Evolutionary conservation across 2,797 vertebrate genomes (phyloP).

Genomic region (Lagodon rhomboides): DNA sequence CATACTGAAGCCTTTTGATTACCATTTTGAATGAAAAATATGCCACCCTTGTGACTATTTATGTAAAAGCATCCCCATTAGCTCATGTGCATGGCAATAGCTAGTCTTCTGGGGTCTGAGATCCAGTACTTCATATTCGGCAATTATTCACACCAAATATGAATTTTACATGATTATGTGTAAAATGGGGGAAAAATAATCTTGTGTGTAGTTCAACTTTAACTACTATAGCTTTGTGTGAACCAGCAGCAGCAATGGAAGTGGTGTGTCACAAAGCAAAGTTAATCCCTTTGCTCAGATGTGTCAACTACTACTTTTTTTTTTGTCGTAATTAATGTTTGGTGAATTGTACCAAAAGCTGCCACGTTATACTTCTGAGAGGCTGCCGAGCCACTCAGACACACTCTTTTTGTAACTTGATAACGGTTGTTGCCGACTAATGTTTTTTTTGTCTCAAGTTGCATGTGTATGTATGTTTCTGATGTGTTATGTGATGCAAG

Average conservation of each 20-base stretch:
- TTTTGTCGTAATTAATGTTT: background rate
- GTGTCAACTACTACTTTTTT: background rate
- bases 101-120: too few relatives aligned
- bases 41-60: background rate
- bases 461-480: background rate
- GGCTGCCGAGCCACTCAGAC: background rate
- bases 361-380: background rate
- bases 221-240: background rate
- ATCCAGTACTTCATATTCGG: too few relatives aligned
- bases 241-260: background rate
- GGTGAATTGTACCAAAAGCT: slow-evolving; percentile 1
- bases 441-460: background rate
- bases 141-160: background rate
- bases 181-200: background rate
- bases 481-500: background rate
- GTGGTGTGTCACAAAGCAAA: background rate
- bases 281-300: background rate
- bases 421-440: background rate
- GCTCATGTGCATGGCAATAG: too few relatives aligned
- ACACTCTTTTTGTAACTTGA: background rate
- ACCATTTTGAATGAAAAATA: background rate
- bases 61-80: too few relatives aligned
- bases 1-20: background rate
- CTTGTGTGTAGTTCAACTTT: background rate
- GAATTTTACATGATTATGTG: background rate